A percentile compares a stretch with the other conserved stretches of the same genome.
Conservation (phyloP, 2,888 invertebrate genomes). For the Megamerina dolium region DNA sequence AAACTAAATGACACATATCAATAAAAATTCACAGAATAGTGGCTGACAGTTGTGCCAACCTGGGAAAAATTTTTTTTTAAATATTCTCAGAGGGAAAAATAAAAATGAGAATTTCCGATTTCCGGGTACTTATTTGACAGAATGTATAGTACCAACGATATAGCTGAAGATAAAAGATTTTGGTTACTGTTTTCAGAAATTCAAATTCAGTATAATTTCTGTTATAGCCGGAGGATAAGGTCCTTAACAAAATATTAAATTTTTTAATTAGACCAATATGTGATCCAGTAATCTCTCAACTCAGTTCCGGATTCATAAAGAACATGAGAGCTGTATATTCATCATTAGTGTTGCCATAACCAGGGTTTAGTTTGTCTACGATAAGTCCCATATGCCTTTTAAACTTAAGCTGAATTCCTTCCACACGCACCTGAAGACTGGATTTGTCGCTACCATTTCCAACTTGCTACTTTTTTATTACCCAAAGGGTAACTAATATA, state of each 20-base stretch:
- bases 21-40: no score
- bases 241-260: conserved; percentile 20
- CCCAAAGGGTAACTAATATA: conserved; percentile 1
- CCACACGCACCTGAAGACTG: conserved; percentile 3
- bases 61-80: no score
- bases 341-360: conserved; percentile 25
- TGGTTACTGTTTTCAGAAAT: background rate
- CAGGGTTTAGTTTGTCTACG: conserved; percentile 23
- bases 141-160: conserved; percentile 33
- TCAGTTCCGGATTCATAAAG: conserved; percentile 5
- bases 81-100: no score
- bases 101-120: no score
- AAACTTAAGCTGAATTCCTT: conserved; percentile 16
- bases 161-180: background rate
- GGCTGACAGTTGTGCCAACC: no score
- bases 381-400: conserved; percentile 20
- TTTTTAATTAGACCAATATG: conserved; percentile 2
- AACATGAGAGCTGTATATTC: conserved; percentile 3
- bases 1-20: no score
- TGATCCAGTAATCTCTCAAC: conserved; percentile 15
- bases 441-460: background rate
- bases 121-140: no score
- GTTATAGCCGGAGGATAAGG: conserved; percentile 11
- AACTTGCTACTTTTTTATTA: conserved; percentile 5
- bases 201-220: conserved; percentile 6